phyloP scores from a whole-genome alignment of 53 echinoderm and acorn worm species.

The Antedon mediterranea region DNA sequence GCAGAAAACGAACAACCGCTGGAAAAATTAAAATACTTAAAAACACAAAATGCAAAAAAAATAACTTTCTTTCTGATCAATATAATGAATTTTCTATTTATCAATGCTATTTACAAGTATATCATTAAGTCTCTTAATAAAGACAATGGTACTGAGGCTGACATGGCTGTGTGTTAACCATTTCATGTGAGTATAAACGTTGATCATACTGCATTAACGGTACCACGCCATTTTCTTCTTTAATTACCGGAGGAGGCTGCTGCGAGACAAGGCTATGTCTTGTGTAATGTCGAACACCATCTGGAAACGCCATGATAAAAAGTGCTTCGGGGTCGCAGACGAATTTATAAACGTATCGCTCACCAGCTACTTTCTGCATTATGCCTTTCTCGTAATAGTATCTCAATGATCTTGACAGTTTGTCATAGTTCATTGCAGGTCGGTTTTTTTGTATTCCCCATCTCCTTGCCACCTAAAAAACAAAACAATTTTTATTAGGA shows the following conservation, averaged over 20 bases:
- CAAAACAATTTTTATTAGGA: background rate
- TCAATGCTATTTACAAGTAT: background rate
- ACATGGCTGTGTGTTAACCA: background rate
- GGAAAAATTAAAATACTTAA: background rate
- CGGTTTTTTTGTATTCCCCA: conserved; percentile 99
- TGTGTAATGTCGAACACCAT: conserved; percentile 45
- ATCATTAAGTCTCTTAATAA: background rate
- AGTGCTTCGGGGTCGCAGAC: conserved; percentile 98
- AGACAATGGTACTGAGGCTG: background rate
- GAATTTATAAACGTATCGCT: conserved; percentile 99
- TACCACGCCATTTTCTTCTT: conserved; percentile 21
- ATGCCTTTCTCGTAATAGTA: conserved; percentile 99
- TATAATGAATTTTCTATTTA: background rate
- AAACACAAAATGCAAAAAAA: background rate
- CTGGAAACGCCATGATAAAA: conserved; percentile 95
- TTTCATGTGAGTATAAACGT: background rate
- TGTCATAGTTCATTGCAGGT: conserved; percentile 99
- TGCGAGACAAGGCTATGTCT: conserved; percentile 4
- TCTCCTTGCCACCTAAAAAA: conserved; percentile 63
- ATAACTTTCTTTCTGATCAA: background rate
- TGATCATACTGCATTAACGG: background rate
- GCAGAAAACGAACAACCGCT: background rate
- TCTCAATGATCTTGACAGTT: conserved; percentile 84
- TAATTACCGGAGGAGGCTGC: conserved; percentile 22
- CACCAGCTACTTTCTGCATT: conserved; percentile 99